Percentiles rank a stretch among this genome's conserved stretches.
Evolutionary conservation across 2,113 vertebrate species (phyloP).

Genomic region (Notechis scutatus): DNA sequence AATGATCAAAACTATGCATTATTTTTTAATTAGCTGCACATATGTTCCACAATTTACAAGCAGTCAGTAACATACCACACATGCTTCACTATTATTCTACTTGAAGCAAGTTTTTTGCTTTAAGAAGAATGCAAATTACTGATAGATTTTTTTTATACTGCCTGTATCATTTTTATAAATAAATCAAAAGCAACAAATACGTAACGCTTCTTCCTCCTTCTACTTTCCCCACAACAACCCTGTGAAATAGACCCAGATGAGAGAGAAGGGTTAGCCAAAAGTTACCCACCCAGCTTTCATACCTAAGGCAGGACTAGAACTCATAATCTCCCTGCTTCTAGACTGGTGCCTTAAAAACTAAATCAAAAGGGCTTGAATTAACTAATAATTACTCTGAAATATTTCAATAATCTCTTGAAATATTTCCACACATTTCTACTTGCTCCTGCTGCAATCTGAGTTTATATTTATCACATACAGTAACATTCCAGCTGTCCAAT

Average conservation of each 20-base stretch:
- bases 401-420: not conserved
- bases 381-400: not conserved
- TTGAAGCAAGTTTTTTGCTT: not conserved
- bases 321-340: not conserved
- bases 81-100: conserved; percentile 32
- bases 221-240: not conserved
- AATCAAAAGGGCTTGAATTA: not conserved
- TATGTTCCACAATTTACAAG: conserved; percentile 26
- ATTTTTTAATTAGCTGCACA: conserved; percentile 53
- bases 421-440: not conserved
- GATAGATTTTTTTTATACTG: not conserved
- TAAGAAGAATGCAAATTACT: not conserved
- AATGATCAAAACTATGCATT: conserved; percentile 5
- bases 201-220: not conserved
- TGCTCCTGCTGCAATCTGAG: not conserved
- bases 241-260: not conserved
- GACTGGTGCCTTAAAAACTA: not conserved
- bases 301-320: not conserved
- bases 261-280: not conserved
- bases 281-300: not conserved
- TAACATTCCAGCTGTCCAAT: not conserved
- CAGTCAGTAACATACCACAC: conserved; percentile 42
- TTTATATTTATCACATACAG: not conserved
- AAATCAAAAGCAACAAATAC: not conserved
- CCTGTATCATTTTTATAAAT: not conserved